Base-by-base conservation (phyloP, 2,113 vertebrate species). In the Limanda limanda region DNA sequence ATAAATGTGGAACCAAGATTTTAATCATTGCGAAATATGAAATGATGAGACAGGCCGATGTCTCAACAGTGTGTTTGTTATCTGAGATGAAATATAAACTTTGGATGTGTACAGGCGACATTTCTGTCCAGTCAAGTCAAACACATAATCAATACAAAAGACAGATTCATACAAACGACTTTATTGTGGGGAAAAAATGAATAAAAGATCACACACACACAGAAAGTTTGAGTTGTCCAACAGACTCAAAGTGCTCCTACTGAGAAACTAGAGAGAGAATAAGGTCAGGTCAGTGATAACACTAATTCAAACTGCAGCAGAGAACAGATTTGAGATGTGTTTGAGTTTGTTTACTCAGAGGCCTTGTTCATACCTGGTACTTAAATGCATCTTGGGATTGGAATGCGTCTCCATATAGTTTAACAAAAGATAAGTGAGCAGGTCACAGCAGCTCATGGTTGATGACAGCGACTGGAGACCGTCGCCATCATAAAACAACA, bases 191-290 rank as follows among this genome's bases (percentile, higher is more conserved):
- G 27, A 5, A 31, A 72, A 83, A 79, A 77, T 45, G 68, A 52
- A 8, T 7, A 48, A 78, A 76, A 62, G 25, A 23, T 48, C 17
- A 51, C 47, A 51, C 54, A 60, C 66, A 81, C 51, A 68, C 51
- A 78, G 24, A n/a, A 54, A 9, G 51, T 21, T n/a, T 54, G 54
- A 64, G 52, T 59, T 37, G 76, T 84, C 78, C 59, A 65, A 65
- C 56, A 65, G 68, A 77, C 68, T 82, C 58, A 88, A 84, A 86
- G 71, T 24, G 73, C 72, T 60, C 84, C 84, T 87, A 85, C 78
- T 88, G 86, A 87, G 82, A 82, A 84, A 88, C 70, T 85, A 89
- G 76, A 92, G 68, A 88, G 58, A 90, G 21, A 81, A 76, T 85
- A 54, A 87, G 59, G 74, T 83, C 78, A 83, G 71, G 66, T 82